Conservation (phyloP, 2,797 vertebrate genomes). For the Pangasius krempfi region DNA sequence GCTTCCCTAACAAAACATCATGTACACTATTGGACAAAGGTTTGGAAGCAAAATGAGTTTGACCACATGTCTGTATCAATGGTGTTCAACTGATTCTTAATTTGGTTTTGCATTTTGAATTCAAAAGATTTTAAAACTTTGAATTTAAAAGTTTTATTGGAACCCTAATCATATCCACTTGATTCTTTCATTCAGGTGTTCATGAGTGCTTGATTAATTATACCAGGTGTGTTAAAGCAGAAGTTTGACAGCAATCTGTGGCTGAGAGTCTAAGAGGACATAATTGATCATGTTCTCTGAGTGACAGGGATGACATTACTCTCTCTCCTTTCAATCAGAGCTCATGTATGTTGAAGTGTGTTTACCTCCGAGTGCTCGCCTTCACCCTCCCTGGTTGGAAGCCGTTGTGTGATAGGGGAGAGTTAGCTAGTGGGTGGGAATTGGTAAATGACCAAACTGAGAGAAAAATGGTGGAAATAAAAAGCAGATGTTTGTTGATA, state of each 20-base stretch:
- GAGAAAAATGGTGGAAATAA: background rate
- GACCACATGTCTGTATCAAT: background rate
- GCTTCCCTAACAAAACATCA: background rate
- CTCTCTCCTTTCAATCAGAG: background rate
- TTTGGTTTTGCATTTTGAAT: background rate
- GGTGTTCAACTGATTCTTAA: background rate
- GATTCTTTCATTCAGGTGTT: background rate
- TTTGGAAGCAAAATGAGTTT: background rate
- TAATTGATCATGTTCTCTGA: background rate
- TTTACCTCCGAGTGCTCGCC: background rate
- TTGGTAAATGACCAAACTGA: background rate
- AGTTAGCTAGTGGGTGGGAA: background rate
- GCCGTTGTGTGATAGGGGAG: background rate
- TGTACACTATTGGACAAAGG: background rate
- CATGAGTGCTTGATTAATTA: background rate
- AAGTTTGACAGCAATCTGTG: background rate
- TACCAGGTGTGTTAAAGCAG: background rate
- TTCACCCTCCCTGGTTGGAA: background rate
- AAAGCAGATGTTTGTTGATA: constrained; percentile 6
- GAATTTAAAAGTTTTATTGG: background rate
- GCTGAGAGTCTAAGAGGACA: background rate
- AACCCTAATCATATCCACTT: background rate
- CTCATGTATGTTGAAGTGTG: background rate
- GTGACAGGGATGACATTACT: background rate
- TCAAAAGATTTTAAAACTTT: background rate